Base-by-base conservation (phyloP, 35 echinoderm and acorn worm genomes). In the Strongylocentrotus purpuratus region DNA sequence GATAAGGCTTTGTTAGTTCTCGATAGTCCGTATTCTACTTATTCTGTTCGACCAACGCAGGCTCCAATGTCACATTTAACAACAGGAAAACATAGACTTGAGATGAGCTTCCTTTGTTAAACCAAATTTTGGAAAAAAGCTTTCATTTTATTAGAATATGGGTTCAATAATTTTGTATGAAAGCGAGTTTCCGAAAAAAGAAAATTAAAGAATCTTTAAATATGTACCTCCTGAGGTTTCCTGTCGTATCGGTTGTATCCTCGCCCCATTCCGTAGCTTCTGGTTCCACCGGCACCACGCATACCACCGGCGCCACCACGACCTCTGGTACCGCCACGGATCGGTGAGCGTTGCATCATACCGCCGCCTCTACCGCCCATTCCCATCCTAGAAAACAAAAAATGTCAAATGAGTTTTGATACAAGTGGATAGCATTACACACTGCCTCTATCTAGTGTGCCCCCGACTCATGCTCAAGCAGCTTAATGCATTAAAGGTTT, bases 211-310 rank as follows among this genome's bases (percentile, higher is more conserved):
- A 78, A 78, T n/a, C 20, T 28, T n/a, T 3, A 11, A 50, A 22
- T 3, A 87, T 85, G 78, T 94, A 98, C 97, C 97, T 98, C 97
- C 32, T 94, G 48, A 31, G 96, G 93, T 32, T 96, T 96, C 86
- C 95, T 89, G 48, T 95, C 96, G 60, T 94, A 96, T 32, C 97
- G 86, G 8, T 48, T 85, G 47, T 91, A 95, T 20, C 97, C 97
- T 9, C 95, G 95, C 46, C 96, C 85, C 86, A 95, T 95, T 5
- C 91, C 95, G 35, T 98, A 98, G 93, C 93, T 94, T 35, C 97
- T 92, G 71, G 95, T 97, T 25, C 97, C 98, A 47, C 98, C 98
- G 20, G 98, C 98, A 22, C 98, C 98, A 18, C 98, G 86, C 65
- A 94, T 95, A 32, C 96, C 96, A 31, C 92, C 97, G 11, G 96